These are phyloP conservation scores for Cynopterus sphinx DNA, from an alignment of 2,797 vertebrate genomes.

Conservation along the genomic window DNA sequence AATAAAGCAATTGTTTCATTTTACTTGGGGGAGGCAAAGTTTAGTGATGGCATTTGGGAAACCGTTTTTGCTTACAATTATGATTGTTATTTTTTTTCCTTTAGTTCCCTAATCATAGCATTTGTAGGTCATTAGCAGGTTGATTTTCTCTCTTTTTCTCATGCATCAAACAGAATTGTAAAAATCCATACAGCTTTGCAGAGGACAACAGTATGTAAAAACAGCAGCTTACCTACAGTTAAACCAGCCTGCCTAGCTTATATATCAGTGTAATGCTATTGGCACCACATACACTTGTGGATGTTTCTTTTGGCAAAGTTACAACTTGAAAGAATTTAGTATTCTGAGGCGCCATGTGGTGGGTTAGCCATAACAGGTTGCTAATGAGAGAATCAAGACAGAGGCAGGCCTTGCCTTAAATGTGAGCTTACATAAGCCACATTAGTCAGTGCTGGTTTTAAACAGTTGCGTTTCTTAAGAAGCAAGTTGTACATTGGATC, in stretches of 20 bases:
- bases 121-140: neutral
- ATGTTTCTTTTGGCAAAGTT: conserved; percentile 42
- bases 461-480: neutral
- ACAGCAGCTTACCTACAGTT: neutral
- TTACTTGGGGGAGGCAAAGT: neutral
- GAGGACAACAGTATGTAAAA: neutral
- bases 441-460: neutral
- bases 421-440: conserved; percentile 19
- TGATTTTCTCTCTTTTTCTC: neutral
- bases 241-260: neutral
- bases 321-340: neutral
- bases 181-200: neutral
- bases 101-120: neutral
- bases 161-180: neutral
- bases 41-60: neutral
- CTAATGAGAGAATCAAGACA: neutral
- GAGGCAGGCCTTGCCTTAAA: neutral
- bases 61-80: neutral
- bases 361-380: neutral
- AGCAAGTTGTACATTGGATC: neutral
- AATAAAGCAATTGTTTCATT: neutral
- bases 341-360: neutral
- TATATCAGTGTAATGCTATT: neutral
- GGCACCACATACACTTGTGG: neutral
- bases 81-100: neutral